These are phyloP conservation scores for Bradypus variegatus DNA, from an alignment of 2,797 vertebrate species.

Conservation along the genomic window DNA sequence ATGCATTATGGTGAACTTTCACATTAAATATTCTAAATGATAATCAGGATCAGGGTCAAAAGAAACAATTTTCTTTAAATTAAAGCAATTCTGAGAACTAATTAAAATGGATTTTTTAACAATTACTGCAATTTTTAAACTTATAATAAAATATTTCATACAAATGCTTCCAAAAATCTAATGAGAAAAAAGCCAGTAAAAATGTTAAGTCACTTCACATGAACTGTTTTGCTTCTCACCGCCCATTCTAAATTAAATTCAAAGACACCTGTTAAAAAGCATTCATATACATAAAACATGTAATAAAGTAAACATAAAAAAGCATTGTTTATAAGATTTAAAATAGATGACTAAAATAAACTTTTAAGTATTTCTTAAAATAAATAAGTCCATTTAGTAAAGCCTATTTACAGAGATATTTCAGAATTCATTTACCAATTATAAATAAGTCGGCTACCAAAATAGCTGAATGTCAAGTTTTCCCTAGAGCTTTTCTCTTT, in stretches of 20 bases:
- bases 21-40: conserved; percentile 34
- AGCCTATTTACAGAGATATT: conserved; percentile 8
- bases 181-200: not conserved
- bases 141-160: conserved; percentile 16
- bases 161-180: conserved; percentile 25
- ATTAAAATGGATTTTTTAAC: not conserved
- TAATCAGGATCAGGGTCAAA: not conserved
- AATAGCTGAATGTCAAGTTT: not conserved
- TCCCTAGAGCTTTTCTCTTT: conserved; percentile 29
- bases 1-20: conserved; percentile 9
- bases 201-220: not conserved
- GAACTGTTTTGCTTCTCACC: conserved; percentile 17
- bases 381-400: not conserved
- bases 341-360: not conserved
- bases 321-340: not conserved
- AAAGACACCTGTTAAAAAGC: conserved; percentile 10
- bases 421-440: conserved; percentile 42
- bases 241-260: not conserved
- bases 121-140: not conserved
- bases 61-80: conserved; percentile 29
- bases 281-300: not conserved
- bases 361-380: conserved; percentile 25
- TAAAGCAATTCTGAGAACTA: conserved; percentile 11
- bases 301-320: conserved; percentile 19
- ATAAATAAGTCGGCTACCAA: not conserved